These are phyloP conservation scores for Orientallactaga bullata DNA, from an alignment of 2,113 vertebrate species.

Conservation along the genomic window DNA sequence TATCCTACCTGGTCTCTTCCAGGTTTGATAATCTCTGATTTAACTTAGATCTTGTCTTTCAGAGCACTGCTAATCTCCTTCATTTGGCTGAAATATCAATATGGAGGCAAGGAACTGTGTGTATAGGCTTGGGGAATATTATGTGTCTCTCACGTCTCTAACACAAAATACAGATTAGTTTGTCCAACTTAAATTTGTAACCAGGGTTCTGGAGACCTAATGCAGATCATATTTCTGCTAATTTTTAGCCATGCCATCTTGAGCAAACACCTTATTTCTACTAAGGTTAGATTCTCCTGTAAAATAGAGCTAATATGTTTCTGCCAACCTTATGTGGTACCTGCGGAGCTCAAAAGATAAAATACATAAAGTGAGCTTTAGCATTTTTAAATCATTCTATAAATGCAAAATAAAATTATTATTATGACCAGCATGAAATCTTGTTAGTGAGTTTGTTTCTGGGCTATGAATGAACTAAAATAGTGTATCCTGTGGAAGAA, in stretches of 20 bases:
- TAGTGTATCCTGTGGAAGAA: background rate
- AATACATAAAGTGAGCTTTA: background rate
- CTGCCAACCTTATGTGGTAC: background rate
- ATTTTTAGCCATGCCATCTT: background rate
- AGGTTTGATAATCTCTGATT: background rate
- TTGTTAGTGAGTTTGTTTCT: conserved; percentile 36
- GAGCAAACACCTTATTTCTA: conserved; percentile 5
- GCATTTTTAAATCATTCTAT: conserved; percentile 18
- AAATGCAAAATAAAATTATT: conserved; percentile 35
- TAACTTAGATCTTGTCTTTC: background rate
- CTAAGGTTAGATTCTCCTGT: conserved; percentile 25
- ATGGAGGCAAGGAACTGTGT: background rate
- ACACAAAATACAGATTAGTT: background rate
- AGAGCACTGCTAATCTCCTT: background rate
- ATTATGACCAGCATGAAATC: conserved; percentile 9
- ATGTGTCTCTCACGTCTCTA: background rate
- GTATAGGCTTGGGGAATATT: background rate
- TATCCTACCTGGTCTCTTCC: background rate
- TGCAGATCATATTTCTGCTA: background rate
- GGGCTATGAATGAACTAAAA: conserved; percentile 46
- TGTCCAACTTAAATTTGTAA: background rate
- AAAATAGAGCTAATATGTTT: conserved; percentile 1
- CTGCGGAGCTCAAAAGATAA: background rate
- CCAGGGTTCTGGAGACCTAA: background rate
- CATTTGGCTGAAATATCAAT: background rate